Base-by-base conservation (phyloP, 2,888 invertebrate species). In the Ptychoptera contaminata region DNA sequence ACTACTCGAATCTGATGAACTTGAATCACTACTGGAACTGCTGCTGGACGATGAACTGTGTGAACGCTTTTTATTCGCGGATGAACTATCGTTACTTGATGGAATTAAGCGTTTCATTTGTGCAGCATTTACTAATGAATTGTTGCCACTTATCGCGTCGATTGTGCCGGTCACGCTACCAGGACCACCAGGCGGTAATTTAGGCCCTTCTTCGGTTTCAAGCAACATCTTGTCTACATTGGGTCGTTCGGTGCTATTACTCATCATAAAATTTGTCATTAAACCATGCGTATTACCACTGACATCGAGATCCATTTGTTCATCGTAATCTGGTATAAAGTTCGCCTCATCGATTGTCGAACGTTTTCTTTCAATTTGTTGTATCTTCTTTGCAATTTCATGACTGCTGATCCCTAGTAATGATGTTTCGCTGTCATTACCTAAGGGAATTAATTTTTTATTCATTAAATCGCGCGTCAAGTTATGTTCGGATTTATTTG, bases 321-420 rank as follows among this genome's bases (percentile, higher is more conserved):
- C 76, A 51, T 82, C 82, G 59, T 82, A 82, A 57, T 82, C 82
- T 0, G 81, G 82, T 55, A 79, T 82, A 56, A 82, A 82, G 55
- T 71, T 77, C 0, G 80, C 74, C 62, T 83, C 83, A 53, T 82
- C 81, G 37, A 82, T 62, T 7, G 74, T 73, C 8, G 78, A 73
- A 54, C 80, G 78, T 52, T 81, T 77, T 49, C 76, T 66, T 57
- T 74, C 73, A 7, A 23, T 23, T 23, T 5, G 7, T 1, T 69
- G 67, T 23, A 71, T 69, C 2, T 51, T 51, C 62, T 55, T 2
- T 58, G 59, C 52, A 60, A 61, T 35, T 60, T 57, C 10, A 62
- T 50, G 35, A 34, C n/a, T 11, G n/a, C n/a, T 34, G 2, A 56
- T 54, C 45, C 54, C 58, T 30, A 59, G 62, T 29, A 53, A 52